Conservation (phyloP, 2,113 vertebrate genomes). For the Recurvirostra avosetta region DNA sequence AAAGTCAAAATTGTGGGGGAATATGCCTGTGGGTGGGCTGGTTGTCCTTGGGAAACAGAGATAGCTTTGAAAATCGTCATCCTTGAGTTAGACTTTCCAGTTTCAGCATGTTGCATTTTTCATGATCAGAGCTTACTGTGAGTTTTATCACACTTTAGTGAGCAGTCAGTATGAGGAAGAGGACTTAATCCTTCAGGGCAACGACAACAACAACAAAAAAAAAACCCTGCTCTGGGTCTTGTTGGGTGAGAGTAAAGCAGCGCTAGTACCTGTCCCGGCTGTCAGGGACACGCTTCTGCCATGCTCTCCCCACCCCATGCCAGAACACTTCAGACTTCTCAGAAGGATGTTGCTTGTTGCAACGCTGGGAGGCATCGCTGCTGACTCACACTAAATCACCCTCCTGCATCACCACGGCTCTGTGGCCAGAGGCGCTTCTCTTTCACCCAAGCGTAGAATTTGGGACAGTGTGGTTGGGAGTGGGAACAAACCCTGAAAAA, state of each 20-base stretch:
- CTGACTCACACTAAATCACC: neutral
- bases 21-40: neutral
- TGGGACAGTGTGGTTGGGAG: neutral
- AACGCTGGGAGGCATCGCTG: neutral
- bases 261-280: neutral
- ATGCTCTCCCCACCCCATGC: accelerated
- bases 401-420: neutral
- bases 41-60: neutral
- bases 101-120: neutral
- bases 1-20: neutral
- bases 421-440: neutral
- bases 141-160: neutral
- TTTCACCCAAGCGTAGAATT: neutral
- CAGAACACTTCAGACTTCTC: neutral
- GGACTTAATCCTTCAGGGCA: neutral
- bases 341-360: neutral
- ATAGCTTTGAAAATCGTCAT: neutral
- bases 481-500: neutral
- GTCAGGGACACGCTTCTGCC: neutral
- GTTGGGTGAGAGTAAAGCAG: neutral
- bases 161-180: neutral
- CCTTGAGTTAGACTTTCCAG: neutral
- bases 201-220: neutral
- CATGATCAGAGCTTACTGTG: neutral
- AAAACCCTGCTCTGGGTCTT: neutral